Base-by-base conservation (phyloP, 1,140 invertebrate species). In the Pararge aegeria region DNA sequence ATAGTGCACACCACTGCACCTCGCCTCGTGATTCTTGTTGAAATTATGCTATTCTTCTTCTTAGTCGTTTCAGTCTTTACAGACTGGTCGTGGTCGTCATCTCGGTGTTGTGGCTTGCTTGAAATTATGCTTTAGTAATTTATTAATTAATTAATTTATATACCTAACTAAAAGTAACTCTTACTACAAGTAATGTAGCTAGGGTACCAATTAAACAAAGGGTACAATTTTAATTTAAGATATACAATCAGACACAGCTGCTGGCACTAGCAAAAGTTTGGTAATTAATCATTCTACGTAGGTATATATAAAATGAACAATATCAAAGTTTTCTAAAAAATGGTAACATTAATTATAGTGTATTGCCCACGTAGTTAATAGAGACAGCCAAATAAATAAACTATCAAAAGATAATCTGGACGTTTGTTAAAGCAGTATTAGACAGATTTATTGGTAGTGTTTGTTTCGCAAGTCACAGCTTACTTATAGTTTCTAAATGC, bases 271-370 rank as follows among this genome's bases (percentile, higher is more conserved):
- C 34, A 48, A 42, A 61, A 61, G 21, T 54, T 55, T 38, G 42
- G 21, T 49, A 61, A 61, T 55, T 55, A 52, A 61, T 61, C 24
- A 48, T 56, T 56, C 40, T 29, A n/a, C n/a, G n/a, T n/a, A n/a
- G n/a, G n/a, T n/a, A 40, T 56, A 19, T 18, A 40, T 42, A 34
- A 24, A 48, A 37, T 56, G 42, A 37, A 13, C 9, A 40, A 24
- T 54, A 5, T 54, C 24, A 6, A 40, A 27, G 24, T 29, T 48
- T 29, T 52, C 15, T 52, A 52, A 34, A n/a, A 40, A 54, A 16
- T 1, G 15, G 16, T 21, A 10, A 1, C 15, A 15, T 15, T 46
- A 10, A 4, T 20, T 21, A 46, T 15, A 21, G n/a, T 18, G 40
- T 16, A 19, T 44, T 16, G 40, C n/a, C n/a, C 12, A 20, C 10